Evolutionary conservation across 2,888 invertebrate genomes (phyloP), one percentile per base, ranked within the genome.

Genomic region (Metacarcinus magister): DNA sequence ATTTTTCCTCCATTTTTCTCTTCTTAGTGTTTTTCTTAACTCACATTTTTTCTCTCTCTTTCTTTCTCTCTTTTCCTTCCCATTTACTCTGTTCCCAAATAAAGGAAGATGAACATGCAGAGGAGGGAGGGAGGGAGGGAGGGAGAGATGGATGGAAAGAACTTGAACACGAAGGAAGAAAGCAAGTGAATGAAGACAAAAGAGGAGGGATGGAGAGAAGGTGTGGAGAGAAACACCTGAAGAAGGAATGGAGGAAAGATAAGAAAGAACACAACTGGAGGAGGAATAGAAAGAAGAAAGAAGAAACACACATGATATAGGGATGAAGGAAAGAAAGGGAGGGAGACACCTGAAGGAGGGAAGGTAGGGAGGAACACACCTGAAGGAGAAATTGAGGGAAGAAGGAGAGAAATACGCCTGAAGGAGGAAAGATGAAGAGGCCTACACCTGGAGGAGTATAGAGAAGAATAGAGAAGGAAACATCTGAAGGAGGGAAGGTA

Each of bases 1-100:
- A 13, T 16, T 92, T 54, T 5, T 23, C 0, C 28, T 0, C 23
- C 75, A 4, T 32, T 44, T 90, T 44, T 43, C 7, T 39, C n/a
- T 67, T 67, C 46, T 0, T 39, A 28, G 23, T 16, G 28, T 0
- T 93, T 28, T 1, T 60, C 39, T 32, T 54, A 0, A 19, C 60
- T 93, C 93, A 60, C 28, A 4, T 16, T 93, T 8, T 13, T 3
- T 89, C 39, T 43, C 89, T 43, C 89, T 89, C 89, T 43, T 39
- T 89, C 89, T 89, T 39, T 43, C 43, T 43, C 89, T 43, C 43
- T 89, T 39, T 43, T 39, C 19, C 89, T 43, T 19, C 13, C 89
- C 87, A 87, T 32, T 5, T 39, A 87, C n/a, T 87, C 89, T 89
- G 39, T 28, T 28, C 39, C 89, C 89, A 92, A 28, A 92, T 48